Conservation (phyloP, 2,888 invertebrate genomes). For the Anagyrus pseudococci region DNA sequence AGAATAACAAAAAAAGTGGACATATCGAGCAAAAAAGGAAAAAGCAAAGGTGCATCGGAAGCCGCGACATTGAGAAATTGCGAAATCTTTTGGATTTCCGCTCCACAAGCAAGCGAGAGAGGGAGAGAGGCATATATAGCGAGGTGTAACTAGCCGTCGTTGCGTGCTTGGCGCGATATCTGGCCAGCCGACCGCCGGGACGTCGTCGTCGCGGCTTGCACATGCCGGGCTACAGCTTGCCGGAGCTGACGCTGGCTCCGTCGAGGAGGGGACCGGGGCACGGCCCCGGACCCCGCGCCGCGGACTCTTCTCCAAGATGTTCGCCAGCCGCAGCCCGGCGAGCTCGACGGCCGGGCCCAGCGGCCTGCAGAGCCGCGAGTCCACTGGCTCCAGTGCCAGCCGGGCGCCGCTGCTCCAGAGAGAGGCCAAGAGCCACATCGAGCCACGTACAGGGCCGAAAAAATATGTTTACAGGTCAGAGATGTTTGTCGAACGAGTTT, state of each 20-base stretch:
- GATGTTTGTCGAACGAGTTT: too few species aligned
- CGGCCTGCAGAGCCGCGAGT: not conserved
- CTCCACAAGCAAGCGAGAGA: too few species aligned
- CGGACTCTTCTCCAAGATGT: slow-evolving; percentile 25
- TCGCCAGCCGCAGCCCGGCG: slow-evolving; percentile 5
- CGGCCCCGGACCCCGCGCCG: slow-evolving; percentile 11
- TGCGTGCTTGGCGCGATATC: not conserved
- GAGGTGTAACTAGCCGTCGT: too few species aligned
- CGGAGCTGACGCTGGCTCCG: slow-evolving; percentile 5
- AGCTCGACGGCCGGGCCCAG: not conserved
- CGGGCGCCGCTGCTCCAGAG: not conserved
- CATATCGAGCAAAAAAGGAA: too few species aligned
- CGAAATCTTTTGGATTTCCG: too few species aligned
- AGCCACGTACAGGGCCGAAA: slow-evolving; percentile 10
- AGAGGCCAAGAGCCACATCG: slow-evolving; percentile 6
- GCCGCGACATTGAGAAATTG: too few species aligned
- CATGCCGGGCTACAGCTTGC: slow-evolving; percentile 3
- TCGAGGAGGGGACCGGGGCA: not conserved
- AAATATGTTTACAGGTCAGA: slow-evolving; percentile 35
- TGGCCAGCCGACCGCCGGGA: not conserved
- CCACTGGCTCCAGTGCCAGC: not conserved
- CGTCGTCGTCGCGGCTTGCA: slow-evolving; percentile 19
- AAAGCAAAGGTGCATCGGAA: too few species aligned
- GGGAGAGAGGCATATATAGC: too few species aligned
- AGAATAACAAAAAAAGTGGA: too few species aligned